Evolutionary conservation across 2,888 invertebrate genomes (phyloP).

Genomic region (Epirrhoe tristata): DNA sequence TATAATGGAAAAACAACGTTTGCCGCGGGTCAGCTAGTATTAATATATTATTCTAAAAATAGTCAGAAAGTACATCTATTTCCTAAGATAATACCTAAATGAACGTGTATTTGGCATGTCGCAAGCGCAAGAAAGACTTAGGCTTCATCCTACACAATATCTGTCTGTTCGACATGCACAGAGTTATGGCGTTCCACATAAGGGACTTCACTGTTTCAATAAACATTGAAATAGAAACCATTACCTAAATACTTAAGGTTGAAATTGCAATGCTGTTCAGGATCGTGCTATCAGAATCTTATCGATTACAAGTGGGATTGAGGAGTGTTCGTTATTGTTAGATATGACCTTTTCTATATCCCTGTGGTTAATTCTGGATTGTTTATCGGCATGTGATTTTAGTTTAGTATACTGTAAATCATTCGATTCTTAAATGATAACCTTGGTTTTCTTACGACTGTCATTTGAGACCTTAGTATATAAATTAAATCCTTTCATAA

Average conservation of each 20-base stretch:
- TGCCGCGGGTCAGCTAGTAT: too few relatives aligned
- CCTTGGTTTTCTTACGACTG: constrained; percentile 1
- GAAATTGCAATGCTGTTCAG: constrained; percentile 18
- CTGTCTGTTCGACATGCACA: constrained; percentile 47
- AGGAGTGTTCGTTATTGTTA: constrained; percentile 54
- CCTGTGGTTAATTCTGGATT: constrained; percentile 50
- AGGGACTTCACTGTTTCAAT: constrained; percentile 30
- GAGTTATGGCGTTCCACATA: constrained; percentile 41
- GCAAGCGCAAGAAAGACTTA: constrained; percentile 32
- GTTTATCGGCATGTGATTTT: constrained; percentile 47
- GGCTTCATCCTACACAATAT: constrained; percentile 51
- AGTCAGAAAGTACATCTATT: too few relatives aligned
- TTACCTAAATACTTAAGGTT: constrained; percentile 19
- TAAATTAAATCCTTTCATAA: not conserved
- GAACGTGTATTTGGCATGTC: constrained; percentile 12
- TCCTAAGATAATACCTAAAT: not conserved
- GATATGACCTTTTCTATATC: constrained; percentile 54
- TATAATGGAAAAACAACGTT: too few relatives aligned
- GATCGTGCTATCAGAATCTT: constrained; percentile 56
- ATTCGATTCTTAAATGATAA: not conserved
- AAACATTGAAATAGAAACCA: constrained; percentile 21
- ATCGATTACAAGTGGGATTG: constrained; percentile 58
- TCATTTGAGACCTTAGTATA: not conserved
- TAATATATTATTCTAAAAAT: too few relatives aligned
- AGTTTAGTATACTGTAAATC: not conserved